These are phyloP conservation scores for Nebria brevicollis DNA, from an alignment of 2,888 invertebrate species.

Conservation along the genomic window DNA sequence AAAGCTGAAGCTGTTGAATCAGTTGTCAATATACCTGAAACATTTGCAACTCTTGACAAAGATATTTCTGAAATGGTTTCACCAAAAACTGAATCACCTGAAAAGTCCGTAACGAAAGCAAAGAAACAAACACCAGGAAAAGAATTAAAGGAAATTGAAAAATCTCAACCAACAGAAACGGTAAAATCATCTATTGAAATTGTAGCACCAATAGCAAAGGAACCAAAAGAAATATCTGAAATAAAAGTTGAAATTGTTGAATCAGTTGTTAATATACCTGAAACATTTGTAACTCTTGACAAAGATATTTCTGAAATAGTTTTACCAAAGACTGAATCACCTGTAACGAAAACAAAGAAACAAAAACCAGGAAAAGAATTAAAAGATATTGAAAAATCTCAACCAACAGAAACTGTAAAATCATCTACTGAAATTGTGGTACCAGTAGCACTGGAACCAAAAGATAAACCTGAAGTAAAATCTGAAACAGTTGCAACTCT, in stretches of 20 bases:
- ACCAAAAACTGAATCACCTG: not conserved
- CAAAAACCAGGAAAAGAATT: constrained; percentile 7
- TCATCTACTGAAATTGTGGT: not conserved
- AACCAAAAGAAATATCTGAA: constrained; percentile 13
- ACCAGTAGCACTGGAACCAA: constrained; percentile 19
- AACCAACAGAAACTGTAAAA: not conserved
- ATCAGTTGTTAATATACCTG: not conserved
- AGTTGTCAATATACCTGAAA: no score
- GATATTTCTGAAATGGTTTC: no score
- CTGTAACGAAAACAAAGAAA: constrained; percentile 52
- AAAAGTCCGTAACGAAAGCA: not conserved
- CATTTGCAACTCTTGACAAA: not conserved
- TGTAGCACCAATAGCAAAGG: constrained; percentile 5
- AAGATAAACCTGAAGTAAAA: constrained; percentile 9
- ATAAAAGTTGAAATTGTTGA: not conserved
- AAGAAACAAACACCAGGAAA: constrained; percentile 60
- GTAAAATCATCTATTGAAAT: not conserved
- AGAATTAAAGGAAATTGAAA: not conserved
- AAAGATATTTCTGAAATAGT: constrained; percentile 58
- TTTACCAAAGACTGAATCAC: not conserved
- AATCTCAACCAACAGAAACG: not conserved
- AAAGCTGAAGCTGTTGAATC: not conserved
- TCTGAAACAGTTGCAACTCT: not conserved
- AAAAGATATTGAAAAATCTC: constrained; percentile 6
- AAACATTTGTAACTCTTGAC: no score